Evolutionary conservation across 92 coral and sea anemone genomes (phyloP), one percentile per base, ranked within the genome.

Genomic region (Blastomussa wellsi): DNA sequence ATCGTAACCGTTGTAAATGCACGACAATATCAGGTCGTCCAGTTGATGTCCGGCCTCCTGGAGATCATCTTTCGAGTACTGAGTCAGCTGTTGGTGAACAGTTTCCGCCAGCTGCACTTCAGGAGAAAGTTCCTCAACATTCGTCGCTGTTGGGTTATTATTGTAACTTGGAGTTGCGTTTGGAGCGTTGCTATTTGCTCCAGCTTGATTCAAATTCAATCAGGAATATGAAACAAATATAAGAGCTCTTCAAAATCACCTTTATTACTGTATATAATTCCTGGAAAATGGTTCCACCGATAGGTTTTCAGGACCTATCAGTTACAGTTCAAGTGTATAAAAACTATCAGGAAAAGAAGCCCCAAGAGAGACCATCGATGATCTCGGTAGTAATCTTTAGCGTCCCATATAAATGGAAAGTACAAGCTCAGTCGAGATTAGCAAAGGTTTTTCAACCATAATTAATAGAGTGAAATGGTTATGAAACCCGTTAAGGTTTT

Each of bases 11-110:
- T 86, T 88, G 76, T 79, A 90, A 4, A 62, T 29, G 64, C 95
- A 92, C 20, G 88, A 78, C 37, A 89, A 26, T 49, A 92, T 81
- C 82, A 92, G 62, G 42, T 92, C 90, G 0, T 90, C 77, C 48
- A 90, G 36, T 53, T 92, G 93, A 59, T 92, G 95, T 15, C 95
- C 92, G 6, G 86, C 81, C 24, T 24, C 35, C 6, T 75, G 62
- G 9, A 84, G 74, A 26, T 19, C 13, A n/a, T 13, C 66, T 20
- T 59, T 81, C 0, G 92, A 57, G 53, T 79, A 77, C 41, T 76
- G 82, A 8, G 87, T 72, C 31, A 84, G 69, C 22, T n/a, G 41
- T 62, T 84, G 31, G 5, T 74, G 62, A 42, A 76, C 24, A 44
- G 6, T 84, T 29, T 60, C 81, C 42, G 16, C 65, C 64, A 84